phyloP scores from a whole-genome alignment of 1,140 invertebrate species.

The Habropoda laboriosa region DNA sequence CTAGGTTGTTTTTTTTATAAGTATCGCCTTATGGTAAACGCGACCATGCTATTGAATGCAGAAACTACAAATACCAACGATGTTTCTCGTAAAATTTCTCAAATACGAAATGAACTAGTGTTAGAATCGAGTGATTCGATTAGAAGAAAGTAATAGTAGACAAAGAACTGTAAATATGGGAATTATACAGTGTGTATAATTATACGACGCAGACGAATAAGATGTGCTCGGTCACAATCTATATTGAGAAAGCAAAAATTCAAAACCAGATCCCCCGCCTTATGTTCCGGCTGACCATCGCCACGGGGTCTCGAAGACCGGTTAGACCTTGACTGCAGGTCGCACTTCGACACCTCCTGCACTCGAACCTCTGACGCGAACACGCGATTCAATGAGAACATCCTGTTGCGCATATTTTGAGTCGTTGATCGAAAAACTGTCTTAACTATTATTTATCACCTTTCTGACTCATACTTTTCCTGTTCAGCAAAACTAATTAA shows the following conservation, averaged over 20 bases:
- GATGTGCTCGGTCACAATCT: constrained; percentile 63
- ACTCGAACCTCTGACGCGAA: constrained; percentile 31
- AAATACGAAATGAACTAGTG: too few species aligned
- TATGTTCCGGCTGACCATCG: constrained; percentile 35
- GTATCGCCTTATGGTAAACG: too few species aligned
- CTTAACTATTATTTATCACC: background rate
- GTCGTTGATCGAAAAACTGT: background rate
- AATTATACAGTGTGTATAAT: constrained; percentile 48
- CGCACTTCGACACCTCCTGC: constrained; percentile 65
- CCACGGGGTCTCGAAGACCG: constrained; percentile 64
- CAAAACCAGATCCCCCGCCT: constrained; percentile 67
- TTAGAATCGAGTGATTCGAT: background rate
- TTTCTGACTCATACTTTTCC: too few species aligned
- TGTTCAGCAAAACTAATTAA: too few species aligned
- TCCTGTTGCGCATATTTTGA: constrained; percentile 15
- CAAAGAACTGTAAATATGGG: background rate
- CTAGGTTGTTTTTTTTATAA: too few species aligned
- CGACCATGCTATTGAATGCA: too few species aligned
- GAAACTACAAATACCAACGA: too few species aligned
- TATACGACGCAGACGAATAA: constrained; percentile 53
- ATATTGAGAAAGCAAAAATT: constrained; percentile 71
- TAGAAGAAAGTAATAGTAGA: background rate
- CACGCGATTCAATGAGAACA: constrained; percentile 36
- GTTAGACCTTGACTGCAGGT: constrained; percentile 60
- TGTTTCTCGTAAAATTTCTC: too few species aligned